Percentiles rank a stretch among this genome's conserved stretches.
These are phyloP conservation scores for Phenganax stokvisi DNA, from an alignment of 92 coral and sea anemone genomes.

Conservation along the genomic window DNA sequence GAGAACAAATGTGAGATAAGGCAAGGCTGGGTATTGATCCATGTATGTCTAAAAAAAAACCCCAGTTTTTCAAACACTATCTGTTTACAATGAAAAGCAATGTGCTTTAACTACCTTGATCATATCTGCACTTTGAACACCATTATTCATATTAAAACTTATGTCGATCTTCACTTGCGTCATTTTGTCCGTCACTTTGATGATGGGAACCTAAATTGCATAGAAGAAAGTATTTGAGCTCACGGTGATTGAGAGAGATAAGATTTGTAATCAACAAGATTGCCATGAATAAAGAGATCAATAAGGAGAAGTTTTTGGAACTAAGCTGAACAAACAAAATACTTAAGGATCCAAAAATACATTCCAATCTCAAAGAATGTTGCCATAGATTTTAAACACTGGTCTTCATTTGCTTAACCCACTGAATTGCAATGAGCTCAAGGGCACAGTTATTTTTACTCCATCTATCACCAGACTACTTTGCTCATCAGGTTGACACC, in stretches of 20 bases:
- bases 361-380: not conserved
- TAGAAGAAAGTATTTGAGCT: not conserved
- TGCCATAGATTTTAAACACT: not conserved
- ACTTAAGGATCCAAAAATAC: not conserved
- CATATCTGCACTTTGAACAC: conserved; percentile 82
- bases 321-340: not conserved
- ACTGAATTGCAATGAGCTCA: not conserved
- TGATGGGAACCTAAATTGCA: conserved; percentile 74
- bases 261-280: not conserved
- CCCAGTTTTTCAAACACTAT: not conserved
- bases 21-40: conserved; percentile 69
- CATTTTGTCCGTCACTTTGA: conserved; percentile 84
- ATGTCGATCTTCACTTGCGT: conserved; percentile 90
- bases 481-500: not conserved
- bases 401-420: not conserved
- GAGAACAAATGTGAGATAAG: conserved; percentile 76
- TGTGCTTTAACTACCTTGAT: conserved; percentile 57
- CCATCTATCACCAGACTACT: not conserved
- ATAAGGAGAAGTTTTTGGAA: not conserved
- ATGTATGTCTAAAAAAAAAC: conserved; percentile 56
- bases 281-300: not conserved
- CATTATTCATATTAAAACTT: conserved; percentile 79
- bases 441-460: not conserved
- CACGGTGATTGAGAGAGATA: no score
- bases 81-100: not conserved